Evolutionary conservation across 2,888 invertebrate genomes (phyloP), one percentile per base, ranked within the genome.

Genomic region (Biston stratarius): DNA sequence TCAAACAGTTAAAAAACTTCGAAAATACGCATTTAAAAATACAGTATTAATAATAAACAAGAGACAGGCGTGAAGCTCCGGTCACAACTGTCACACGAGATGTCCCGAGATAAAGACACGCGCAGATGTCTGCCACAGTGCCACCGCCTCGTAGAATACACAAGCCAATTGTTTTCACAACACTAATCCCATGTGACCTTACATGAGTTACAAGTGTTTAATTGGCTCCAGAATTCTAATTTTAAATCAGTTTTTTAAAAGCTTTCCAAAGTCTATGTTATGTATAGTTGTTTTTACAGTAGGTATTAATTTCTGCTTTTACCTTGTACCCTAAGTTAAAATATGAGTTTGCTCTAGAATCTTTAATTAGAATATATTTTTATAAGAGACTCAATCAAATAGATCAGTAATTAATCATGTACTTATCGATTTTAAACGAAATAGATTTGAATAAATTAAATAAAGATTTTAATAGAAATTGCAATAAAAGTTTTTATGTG

Each of bases 21-120:
- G 34, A 66, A 69, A 64, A 59, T 66, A 69, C 56, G 53, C 51
- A 42, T 44, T 74, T 71, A 73, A 72, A 76, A 72, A 74, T 71
- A 73, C 67, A 69, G 67, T 56, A 49, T 67, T 61, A 55, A 68
- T 67, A 64, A 71, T 72, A 73, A 73, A 71, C 70, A 72, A 63
- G 69, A 67, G 63, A 73, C 70, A 70, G 58, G 69, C 73, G 72
- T 71, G 68, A 69, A 71, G 61, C 63, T 62, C 61, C 74, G 74
- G 80, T 78, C 79, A 78, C 79, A 74, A 77, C 78, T 75, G 74
- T 75, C 74, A 72, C 69, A 60, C 77, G 77, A 85, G 86, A 88
- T 88, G 87, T 86, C 77, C 76, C 78, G 77, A 85, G 86, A 86
- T 90, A 88, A 87, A 87, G 87, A 90, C 87, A 85, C 69, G 83